A percentile compares a stretch with the other conserved stretches of the same genome.
phyloP scores from a whole-genome alignment of 2,888 invertebrate genomes.

The Diarsia mendica region DNA sequence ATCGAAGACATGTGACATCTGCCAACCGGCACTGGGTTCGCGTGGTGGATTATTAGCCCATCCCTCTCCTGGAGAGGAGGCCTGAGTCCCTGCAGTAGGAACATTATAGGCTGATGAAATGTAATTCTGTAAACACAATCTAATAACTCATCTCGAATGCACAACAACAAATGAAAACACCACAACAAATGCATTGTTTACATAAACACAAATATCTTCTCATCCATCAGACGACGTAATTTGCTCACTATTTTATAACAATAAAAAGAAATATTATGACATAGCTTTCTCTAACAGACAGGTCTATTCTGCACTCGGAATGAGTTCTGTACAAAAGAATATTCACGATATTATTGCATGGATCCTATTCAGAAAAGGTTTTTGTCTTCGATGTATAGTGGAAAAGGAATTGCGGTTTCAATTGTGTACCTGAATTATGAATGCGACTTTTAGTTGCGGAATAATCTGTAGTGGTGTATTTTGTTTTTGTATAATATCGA shows the following conservation, averaged over 20 bases:
- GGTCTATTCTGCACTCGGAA: conserved; percentile 65
- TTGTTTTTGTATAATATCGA: neutral
- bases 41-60: too few relatives aligned
- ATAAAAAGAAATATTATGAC: conserved; percentile 56
- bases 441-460: conserved; percentile 45
- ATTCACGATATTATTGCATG: conserved; percentile 68
- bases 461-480: conserved; percentile 10
- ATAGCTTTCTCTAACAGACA: conserved; percentile 59
- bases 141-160: neutral
- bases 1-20: too few relatives aligned
- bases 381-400: conserved; percentile 68
- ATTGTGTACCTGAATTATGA: conserved; percentile 52
- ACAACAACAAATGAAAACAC: neutral
- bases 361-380: conserved; percentile 67
- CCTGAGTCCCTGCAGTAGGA: too few relatives aligned
- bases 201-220: conserved; percentile 24
- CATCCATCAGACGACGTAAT: conserved; percentile 26
- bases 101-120: too few relatives aligned
- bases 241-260: conserved; percentile 38
- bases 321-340: conserved; percentile 70
- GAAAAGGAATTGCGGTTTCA: conserved; percentile 42
- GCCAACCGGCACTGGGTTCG: too few relatives aligned
- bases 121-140: too few relatives aligned
- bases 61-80: too few relatives aligned
- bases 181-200: conserved; percentile 25